Evolutionary conservation across 2,888 invertebrate species (phyloP), one percentile per base, ranked within the genome.

Genomic region (Drosophila subquinaria): DNA sequence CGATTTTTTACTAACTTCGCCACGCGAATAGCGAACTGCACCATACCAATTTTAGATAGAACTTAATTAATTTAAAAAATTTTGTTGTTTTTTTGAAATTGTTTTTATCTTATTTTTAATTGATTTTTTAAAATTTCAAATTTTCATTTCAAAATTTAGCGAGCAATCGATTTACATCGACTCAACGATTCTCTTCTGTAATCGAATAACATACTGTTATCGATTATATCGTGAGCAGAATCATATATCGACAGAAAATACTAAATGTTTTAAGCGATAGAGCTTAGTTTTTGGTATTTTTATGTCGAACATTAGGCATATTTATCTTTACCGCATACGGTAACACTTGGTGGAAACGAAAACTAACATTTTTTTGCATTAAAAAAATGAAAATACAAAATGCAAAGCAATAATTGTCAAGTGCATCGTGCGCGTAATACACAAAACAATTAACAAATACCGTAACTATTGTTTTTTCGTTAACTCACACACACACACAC

Each of bases 291-390:
- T 23, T 56, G 5, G 42, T 36, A 43, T 47, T 1, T 17, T 17
- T 17, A 17, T 20, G 20, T 36, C 20, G 13, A 20, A 6, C 43
- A 5, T 20, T 9, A 9, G 8, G 30, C 15, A 42, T 33, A 30
- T 17, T 30, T 42, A 20, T 11, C 13, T 42, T 55, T 13, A n/a
- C 13, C 2, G 17, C 35, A 51, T n/a, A 38, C 71, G 76, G 76
- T 60, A 47, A 59, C 76, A 69, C 64, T 68, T 11, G 20, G 35
- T 63, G 23, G 35, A 52, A 69, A 76, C 60, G 73, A 76, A 76
- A 76, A 73, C 60, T 69, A 69, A 20, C 2, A 20, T 42, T 62
- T 69, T 76, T 76, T 76, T 76, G 76, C 36, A 52, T 55, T 57
- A 61, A 57, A 63, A 69, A 69, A 57, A 45, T 43, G 57, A 60